phyloP scores from a whole-genome alignment of 2,113 vertebrate genomes.

The Myotis brandtii region DNA sequence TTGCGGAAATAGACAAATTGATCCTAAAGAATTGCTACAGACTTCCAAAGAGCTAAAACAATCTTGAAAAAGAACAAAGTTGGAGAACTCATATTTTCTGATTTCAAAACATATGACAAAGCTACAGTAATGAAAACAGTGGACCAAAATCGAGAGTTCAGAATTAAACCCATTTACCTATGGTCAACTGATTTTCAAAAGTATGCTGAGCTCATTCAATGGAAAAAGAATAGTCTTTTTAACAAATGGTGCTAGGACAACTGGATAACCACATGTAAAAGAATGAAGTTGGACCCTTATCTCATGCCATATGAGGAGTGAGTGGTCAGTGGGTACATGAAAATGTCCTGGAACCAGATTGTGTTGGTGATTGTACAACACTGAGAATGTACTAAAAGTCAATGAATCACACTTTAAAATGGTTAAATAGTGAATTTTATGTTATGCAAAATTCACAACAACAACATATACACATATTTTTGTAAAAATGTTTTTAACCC shows the following conservation, averaged over 20 bases:
- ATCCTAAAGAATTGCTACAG: not conserved
- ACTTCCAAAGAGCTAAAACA: constrained; percentile 3
- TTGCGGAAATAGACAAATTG: not conserved
- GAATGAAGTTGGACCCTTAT: not conserved
- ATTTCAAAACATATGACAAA: constrained; percentile 32
- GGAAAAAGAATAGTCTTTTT: not conserved
- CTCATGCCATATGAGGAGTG: not conserved
- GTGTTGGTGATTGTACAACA: not conserved
- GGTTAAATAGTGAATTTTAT: not conserved
- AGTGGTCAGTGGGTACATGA: not conserved
- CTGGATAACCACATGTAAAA: not conserved
- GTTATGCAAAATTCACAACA: not conserved
- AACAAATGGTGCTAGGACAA: not conserved
- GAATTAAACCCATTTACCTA: not conserved
- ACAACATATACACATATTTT: not conserved
- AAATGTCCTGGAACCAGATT: not conserved
- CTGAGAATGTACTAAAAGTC: not conserved
- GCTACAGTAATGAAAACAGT: constrained; percentile 1
- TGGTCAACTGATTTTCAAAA: not conserved
- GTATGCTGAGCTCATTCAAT: not conserved
- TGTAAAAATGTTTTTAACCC: not conserved
- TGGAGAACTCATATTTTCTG: not conserved
- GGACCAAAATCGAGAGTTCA: not conserved
- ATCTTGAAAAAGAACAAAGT: not conserved
- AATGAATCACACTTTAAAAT: not conserved